These are phyloP conservation scores for Temnothorax unifasciatus DNA, from an alignment of 2,888 invertebrate genomes.

Conservation along the genomic window DNA sequence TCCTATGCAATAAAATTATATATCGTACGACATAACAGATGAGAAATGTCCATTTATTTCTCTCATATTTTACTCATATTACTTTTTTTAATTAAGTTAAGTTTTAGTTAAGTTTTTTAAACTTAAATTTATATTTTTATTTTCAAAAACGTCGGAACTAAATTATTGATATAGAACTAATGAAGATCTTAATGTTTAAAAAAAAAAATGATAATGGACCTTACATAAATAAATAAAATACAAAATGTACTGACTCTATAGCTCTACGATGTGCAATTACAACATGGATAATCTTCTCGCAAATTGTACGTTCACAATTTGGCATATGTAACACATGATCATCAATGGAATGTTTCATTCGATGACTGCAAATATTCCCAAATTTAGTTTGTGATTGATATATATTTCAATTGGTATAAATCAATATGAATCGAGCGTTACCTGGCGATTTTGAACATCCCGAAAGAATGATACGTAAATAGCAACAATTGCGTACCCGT, in stretches of 20 bases:
- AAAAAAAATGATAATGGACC: not conserved
- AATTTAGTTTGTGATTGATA: conserved; percentile 7
- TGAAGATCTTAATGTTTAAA: not conserved
- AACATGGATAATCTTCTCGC: not conserved
- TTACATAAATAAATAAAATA: not conserved
- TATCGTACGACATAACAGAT: not conserved
- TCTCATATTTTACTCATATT: no score
- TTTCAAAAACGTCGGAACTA: not conserved
- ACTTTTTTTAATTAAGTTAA: no score
- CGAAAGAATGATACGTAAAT: not conserved
- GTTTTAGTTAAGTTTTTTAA: not conserved
- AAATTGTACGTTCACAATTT: conserved; percentile 5
- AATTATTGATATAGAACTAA: not conserved
- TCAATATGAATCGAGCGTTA: not conserved
- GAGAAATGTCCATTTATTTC: not conserved
- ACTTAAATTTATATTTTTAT: not conserved
- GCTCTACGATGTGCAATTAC: conserved; percentile 32
- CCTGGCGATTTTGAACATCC: conserved; percentile 38
- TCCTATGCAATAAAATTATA: not conserved
- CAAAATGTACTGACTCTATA: conserved; percentile 13
- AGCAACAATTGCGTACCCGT: conserved; percentile 1
- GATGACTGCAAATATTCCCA: conserved; percentile 21
- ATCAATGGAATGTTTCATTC: conserved; percentile 1
- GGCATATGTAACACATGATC: not conserved
- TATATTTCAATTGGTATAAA: not conserved